phyloP scores from a whole-genome alignment of 1,140 invertebrate genomes.

The Plodia interpunctella region DNA sequence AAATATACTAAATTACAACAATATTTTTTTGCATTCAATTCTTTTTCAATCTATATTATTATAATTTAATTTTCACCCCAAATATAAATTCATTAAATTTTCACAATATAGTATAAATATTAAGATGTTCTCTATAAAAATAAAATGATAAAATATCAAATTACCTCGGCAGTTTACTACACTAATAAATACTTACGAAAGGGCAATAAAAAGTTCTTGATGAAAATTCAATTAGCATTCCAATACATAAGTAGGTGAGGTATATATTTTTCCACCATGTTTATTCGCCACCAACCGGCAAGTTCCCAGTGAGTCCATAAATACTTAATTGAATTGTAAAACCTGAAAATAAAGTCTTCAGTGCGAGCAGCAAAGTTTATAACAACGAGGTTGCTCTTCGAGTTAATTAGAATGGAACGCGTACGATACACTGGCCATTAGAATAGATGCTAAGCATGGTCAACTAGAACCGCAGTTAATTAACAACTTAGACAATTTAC shows the following conservation, averaged over 20 bases:
- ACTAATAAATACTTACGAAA: not conserved
- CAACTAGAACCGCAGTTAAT: conserved; percentile 61
- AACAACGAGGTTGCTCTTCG: conserved; percentile 46
- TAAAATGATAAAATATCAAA: too few species aligned
- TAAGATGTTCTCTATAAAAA: too few species aligned
- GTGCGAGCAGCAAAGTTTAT: conserved; percentile 40
- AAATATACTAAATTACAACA: too few species aligned
- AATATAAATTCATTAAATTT: too few species aligned
- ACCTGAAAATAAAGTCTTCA: conserved; percentile 29
- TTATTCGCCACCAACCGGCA: not conserved
- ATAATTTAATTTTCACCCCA: too few species aligned
- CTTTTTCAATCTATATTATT: too few species aligned
- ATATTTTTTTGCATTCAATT: too few species aligned
- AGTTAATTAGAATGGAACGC: conserved; percentile 63
- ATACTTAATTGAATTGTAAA: conserved; percentile 30
- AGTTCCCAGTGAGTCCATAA: conserved; percentile 32
- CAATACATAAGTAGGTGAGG: not conserved
- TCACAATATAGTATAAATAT: too few species aligned
- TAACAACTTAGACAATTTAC: conserved; percentile 37
- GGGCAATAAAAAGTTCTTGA: not conserved
- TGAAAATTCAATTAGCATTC: not conserved
- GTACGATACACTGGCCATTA: conserved; percentile 54
- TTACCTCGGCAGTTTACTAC: not conserved
- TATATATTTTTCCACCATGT: not conserved
- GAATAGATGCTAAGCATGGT: conserved; percentile 67